Evolutionary conservation across 2,797 vertebrate species (phyloP).

Genomic region (Kryptopterus vitreolus): DNA sequence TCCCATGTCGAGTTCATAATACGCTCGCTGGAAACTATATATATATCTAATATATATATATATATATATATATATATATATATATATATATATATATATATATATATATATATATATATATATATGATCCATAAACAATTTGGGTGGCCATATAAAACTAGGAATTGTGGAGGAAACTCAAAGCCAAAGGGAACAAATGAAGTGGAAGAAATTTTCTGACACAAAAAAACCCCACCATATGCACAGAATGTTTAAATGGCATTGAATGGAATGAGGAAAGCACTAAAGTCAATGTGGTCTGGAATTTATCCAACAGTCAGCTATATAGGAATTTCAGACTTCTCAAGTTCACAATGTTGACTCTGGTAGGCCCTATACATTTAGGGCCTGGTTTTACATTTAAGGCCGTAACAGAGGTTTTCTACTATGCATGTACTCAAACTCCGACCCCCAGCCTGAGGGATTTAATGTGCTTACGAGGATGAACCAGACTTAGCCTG

Average conservation of each 20-base stretch:
- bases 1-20: too few species aligned
- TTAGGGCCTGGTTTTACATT: conserved; percentile 1
- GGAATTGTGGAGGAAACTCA: conserved; percentile 1
- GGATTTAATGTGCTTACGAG: neutral
- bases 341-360: neutral
- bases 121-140: too few species aligned
- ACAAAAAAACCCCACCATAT: conserved; percentile 15
- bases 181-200: conserved; percentile 10
- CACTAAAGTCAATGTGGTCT: neutral
- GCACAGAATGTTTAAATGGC: conserved; percentile 12
- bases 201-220: neutral
- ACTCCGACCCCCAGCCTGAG: neutral
- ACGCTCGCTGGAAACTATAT: neutral
- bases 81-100: too few species aligned
- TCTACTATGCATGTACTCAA: neutral
- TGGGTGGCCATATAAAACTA: conserved; percentile 6
- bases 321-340: conserved; percentile 6
- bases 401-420: neutral
- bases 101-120: too few species aligned
- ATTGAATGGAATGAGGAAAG: conserved; percentile 7
- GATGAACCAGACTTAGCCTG: neutral
- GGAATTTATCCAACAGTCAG: neutral
- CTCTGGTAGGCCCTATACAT: neutral
- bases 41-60: too few species aligned
- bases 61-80: too few species aligned